These are phyloP conservation scores for Drosophila elegans DNA, from an alignment of 1,140 invertebrate genomes.

Conservation along the genomic window DNA sequence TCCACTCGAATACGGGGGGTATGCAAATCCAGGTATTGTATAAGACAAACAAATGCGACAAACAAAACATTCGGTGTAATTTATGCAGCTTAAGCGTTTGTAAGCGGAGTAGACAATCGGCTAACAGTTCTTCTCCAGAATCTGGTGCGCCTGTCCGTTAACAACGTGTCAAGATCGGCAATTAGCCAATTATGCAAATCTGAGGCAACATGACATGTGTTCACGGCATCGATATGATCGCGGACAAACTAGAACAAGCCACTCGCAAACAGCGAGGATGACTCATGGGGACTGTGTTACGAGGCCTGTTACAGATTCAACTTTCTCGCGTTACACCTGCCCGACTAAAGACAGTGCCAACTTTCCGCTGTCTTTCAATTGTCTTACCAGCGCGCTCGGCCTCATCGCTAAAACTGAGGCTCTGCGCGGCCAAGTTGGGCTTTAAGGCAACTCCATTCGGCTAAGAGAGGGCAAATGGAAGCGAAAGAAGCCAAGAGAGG, in stretches of 20 bases:
- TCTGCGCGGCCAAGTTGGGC: background rate
- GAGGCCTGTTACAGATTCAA: constrained; percentile 41
- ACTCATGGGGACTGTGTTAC: constrained; percentile 20
- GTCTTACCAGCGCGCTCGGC: constrained; percentile 40
- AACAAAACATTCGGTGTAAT: constrained; percentile 28
- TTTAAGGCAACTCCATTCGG: constrained; percentile 23
- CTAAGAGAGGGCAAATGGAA: background rate
- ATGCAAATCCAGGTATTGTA: constrained; percentile 28
- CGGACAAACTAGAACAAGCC: constrained; percentile 14
- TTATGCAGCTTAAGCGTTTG: constrained; percentile 27
- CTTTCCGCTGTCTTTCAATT: background rate
- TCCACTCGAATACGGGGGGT: background rate
- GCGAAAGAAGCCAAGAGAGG: constrained; percentile 19
- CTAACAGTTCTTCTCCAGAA: constrained; percentile 36
- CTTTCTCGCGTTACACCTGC: constrained; percentile 46
- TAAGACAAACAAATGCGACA: constrained; percentile 20
- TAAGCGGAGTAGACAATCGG: constrained; percentile 6
- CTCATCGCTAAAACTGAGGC: constrained; percentile 40
- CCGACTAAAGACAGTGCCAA: background rate
- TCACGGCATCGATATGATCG: constrained; percentile 11
- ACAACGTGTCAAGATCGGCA: constrained; percentile 27
- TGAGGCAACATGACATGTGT: constrained; percentile 10
- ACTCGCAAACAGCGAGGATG: constrained; percentile 26
- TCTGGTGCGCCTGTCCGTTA: constrained; percentile 12
- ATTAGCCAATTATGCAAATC: constrained; percentile 41